Percentiles rank a stretch among this genome's conserved stretches.
phyloP scores from a whole-genome alignment of 2,113 vertebrate species.

The Ceuthmochares aereus region DNA sequence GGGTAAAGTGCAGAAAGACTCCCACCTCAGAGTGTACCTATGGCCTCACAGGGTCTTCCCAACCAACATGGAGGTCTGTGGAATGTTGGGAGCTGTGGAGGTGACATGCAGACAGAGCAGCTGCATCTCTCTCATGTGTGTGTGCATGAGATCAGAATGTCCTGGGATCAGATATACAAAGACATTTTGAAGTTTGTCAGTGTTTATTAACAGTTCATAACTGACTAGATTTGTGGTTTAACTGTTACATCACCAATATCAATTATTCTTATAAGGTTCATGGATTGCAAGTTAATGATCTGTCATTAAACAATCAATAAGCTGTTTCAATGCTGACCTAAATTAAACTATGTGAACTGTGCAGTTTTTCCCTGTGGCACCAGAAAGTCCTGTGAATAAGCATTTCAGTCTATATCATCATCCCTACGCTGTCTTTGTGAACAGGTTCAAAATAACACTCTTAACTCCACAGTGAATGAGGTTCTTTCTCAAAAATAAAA shows the following conservation, averaged over 20 bases:
- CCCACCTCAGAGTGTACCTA: neutral
- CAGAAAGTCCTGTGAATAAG: neutral
- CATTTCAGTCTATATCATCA: neutral
- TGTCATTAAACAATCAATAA: neutral
- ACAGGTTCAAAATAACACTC: neutral
- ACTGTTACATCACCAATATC: neutral
- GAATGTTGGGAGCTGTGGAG: neutral
- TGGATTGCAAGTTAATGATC: neutral
- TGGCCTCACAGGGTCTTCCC: rapidly evolving
- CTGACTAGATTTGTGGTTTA: neutral
- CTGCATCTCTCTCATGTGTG: rapidly evolving
- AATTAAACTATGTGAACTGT: neutral
- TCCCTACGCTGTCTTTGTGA: neutral
- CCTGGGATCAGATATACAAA: neutral
- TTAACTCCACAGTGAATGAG: neutral
- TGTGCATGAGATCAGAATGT: rapidly evolving
- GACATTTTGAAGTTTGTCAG: neutral
- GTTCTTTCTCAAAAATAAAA: neutral
- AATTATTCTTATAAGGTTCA: neutral
- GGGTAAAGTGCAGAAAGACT: neutral
- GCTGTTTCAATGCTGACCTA: neutral
- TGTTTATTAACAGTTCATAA: neutral
- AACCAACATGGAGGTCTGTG: rapidly evolving
- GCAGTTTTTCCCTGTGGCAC: neutral
- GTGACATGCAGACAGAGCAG: neutral